These are phyloP conservation scores for Xiphydria camelus DNA, from an alignment of 2,888 invertebrate species.

Conservation along the genomic window DNA sequence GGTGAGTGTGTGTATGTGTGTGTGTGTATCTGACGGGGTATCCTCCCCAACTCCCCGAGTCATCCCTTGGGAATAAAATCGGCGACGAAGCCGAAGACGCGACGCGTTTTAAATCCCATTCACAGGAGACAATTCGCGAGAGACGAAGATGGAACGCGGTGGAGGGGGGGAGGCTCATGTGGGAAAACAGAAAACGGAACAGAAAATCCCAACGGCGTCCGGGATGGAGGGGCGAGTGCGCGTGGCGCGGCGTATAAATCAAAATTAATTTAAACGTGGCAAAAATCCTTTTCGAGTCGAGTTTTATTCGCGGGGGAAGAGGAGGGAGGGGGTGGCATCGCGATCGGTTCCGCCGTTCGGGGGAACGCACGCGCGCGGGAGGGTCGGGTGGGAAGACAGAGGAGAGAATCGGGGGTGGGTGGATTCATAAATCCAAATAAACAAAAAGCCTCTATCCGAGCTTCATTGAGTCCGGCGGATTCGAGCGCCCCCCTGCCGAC, in stretches of 20 bases:
- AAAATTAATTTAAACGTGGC: slow-evolving; percentile 44
- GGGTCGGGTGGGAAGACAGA: slow-evolving; percentile 13
- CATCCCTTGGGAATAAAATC: too few species aligned
- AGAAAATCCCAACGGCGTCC: not conserved
- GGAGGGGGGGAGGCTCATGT: not conserved
- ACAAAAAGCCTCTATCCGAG: slow-evolving; percentile 15
- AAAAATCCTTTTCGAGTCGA: slow-evolving; percentile 33
- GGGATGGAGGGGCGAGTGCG: not conserved
- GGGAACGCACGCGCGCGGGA: slow-evolving; percentile 16
- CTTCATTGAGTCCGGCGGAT: not conserved
- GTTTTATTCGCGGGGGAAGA: slow-evolving; percentile 5
- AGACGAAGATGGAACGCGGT: not conserved
- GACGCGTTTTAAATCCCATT: too few species aligned
- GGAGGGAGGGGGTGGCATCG: slow-evolving; percentile 6
- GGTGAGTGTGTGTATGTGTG: too few species aligned
- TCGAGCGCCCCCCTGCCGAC: not conserved
- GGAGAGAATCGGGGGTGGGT: slow-evolving; percentile 24
- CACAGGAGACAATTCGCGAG: too few species aligned
- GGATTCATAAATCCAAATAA: slow-evolving; percentile 51
- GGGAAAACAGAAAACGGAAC: not conserved
- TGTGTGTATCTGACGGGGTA: too few species aligned
- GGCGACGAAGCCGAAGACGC: too few species aligned
- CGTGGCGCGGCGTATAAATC: too few species aligned
- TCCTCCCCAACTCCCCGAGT: too few species aligned
- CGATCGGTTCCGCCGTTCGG: slow-evolving; percentile 12